phyloP scores from a whole-genome alignment of 2,113 vertebrate genomes.

The Plecturocebus donacophilus region DNA sequence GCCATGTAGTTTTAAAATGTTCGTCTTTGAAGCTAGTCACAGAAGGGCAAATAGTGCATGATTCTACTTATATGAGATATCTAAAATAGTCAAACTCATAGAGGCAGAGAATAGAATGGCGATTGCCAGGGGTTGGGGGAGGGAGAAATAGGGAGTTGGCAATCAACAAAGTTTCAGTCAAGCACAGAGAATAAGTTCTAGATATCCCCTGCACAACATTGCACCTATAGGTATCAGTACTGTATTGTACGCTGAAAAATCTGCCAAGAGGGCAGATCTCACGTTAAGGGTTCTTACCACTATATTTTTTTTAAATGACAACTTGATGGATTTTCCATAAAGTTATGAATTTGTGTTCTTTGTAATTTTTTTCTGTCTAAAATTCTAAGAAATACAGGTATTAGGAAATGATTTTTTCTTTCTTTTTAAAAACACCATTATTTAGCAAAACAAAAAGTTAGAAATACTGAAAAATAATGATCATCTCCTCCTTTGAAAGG shows the following conservation, averaged over 20 bases:
- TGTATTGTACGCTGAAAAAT: not conserved
- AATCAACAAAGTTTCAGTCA: not conserved
- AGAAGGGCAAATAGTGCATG: not conserved
- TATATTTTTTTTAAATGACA: not conserved
- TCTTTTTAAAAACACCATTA: not conserved
- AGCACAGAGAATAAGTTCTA: not conserved
- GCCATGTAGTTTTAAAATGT: slow-evolving; percentile 23
- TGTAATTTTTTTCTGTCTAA: not conserved
- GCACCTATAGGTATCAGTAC: not conserved
- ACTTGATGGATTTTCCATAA: slow-evolving; percentile 29
- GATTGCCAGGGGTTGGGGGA: not conserved
- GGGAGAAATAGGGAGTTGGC: not conserved
- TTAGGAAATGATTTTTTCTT: not conserved
- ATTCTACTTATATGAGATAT: not conserved
- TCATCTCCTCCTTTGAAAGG: not conserved
- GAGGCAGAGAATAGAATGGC: not conserved
- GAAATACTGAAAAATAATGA: not conserved
- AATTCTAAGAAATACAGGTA: slow-evolving; percentile 12
- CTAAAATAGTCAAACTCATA: not conserved
- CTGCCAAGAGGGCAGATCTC: not conserved
- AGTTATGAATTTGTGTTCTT: slow-evolving; percentile 4
- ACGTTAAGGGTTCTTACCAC: slow-evolving; percentile 20
- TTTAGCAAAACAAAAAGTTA: slow-evolving; percentile 45
- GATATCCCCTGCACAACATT: not conserved
- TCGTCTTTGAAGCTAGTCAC: not conserved